Evolutionary conservation across 2,888 invertebrate genomes (phyloP), one percentile per base, ranked within the genome.

Genomic region (Phania funesta): DNA sequence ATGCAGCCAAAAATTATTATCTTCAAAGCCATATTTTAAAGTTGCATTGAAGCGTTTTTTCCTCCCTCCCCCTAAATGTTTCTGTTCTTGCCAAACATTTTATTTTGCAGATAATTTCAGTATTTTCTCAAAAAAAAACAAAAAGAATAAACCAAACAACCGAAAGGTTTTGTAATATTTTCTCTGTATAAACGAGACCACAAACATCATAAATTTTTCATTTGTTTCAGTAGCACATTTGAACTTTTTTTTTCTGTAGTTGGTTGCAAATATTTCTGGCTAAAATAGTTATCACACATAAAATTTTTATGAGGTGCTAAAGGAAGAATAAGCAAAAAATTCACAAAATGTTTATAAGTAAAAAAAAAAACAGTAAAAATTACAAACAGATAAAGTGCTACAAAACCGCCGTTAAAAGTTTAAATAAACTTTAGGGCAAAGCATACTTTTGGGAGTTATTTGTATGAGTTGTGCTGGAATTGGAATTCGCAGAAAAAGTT

Each of bases 171-270:
- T 41, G 41, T 50, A 7, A 29, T 46, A 20, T 52, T 50, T 73
- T 62, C 11, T 22, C 16, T 62, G 7, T 58, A 16, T 29, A n/a
- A n/a, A n/a, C 50, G 11, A 48, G 44, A 71, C 80, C 80, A 67
- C 71, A 76, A 71, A 50, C 48, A 76, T 38, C 76, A 76, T 76
- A 80, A 80, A 67, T 76, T 54, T 71, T 71, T 60, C 60, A 67
- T 50, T 67, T 58, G 67, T 75, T 75, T 67, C 38, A 48, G 50
- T 60, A 41, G 50, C 38, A 50, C 35, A 65, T 60, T 73, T 52
- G 18, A 18, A 18, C 4, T 46, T 58, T 52, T 54, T 46, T 52
- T 60, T 13, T 3, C 16, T 35, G 41, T 41, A 11, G 13, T 6
- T 22, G 52, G 3, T 54, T 74, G 32, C 8, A 74, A 74, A 74